Evolutionary conservation across 2,888 invertebrate genomes (phyloP), one percentile per base, ranked within the genome.

Genomic region (Nipponacmea schrenckii): DNA sequence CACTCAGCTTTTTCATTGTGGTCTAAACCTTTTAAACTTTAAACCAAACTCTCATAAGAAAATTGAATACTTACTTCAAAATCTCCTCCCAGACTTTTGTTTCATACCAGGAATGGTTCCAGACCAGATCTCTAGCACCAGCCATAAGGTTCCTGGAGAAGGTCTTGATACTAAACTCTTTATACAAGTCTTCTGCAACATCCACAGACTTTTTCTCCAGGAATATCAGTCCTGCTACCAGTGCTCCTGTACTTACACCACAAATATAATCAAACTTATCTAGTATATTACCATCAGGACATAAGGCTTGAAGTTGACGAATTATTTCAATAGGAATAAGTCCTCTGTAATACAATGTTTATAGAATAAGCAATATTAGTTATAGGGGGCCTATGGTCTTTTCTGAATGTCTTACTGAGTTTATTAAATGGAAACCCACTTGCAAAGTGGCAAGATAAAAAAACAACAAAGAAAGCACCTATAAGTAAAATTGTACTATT

Each of bases 51-150:
- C n/a, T n/a, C n/a, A n/a, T n/a, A n/a, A n/a, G 10, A 10, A 8
- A 39, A 39, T 39, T 39, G 39, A 8, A 39, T 39, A 77, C 80
- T 78, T 83, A 89, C 86, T 92, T 92, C 64, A 96, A 89, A 84
- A 95, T 90, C 74, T 92, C 90, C 87, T 96, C 95, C 95, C 95
- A 96, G 17, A 93, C 90, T 0, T 91, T 91, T 0, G 96, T 95
- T 86, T 96, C 94, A 89, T 97, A 96, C 90, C 95, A 96, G 0
- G 95, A 93, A 86, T 96, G 95, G 72, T 92, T 93, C 93, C 93
- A 94, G n/a, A 96, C 92, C 67, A 96, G 91, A 73, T 93, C 83
- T 12, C 84, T 93, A 0, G 94, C 93, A 17, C 95, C 95, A 89
- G 91, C 89, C 67, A 93, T 86, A 14, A 92, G 87, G 74, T 91